Conservation (phyloP, 2,113 vertebrate genomes). For the Glaucomys volans region DNA sequence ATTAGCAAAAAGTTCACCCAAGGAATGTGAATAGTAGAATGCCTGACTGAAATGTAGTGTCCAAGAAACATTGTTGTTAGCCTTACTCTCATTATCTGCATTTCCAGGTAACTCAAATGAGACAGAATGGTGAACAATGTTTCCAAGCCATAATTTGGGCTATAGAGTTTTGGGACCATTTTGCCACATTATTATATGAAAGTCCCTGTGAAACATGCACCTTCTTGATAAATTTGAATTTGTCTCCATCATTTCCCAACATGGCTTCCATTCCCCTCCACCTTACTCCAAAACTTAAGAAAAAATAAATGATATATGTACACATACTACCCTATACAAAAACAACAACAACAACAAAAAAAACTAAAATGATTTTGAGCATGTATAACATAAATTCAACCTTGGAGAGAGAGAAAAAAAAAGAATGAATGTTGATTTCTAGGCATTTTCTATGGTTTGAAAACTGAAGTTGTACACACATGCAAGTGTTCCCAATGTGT, state of each 20-base stretch:
- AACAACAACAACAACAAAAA: not conserved
- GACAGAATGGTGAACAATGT: not conserved
- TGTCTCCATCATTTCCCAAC: not conserved
- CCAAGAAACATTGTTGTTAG: not conserved
- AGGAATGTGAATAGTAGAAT: not conserved
- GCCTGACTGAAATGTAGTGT: not conserved
- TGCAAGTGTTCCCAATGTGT: not conserved
- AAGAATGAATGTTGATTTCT: not conserved
- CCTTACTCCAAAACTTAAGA: not conserved
- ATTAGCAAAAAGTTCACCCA: not conserved
- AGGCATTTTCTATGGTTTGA: not conserved
- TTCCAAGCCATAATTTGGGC: not conserved
- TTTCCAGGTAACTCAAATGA: not conserved
- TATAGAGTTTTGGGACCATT: not conserved
- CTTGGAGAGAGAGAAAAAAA: not conserved
- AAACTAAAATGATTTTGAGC: not conserved
- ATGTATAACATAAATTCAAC: not conserved
- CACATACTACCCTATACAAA: not conserved
- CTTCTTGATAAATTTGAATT: not conserved
- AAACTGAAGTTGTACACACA: not conserved
- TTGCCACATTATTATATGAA: not conserved
- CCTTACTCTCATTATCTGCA: not conserved
- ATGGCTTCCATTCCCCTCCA: not conserved
- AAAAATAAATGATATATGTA: not conserved
- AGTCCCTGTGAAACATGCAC: not conserved